Conservation (phyloP, 2,888 invertebrate species). For the Drosophila nr. medialis region DNA sequence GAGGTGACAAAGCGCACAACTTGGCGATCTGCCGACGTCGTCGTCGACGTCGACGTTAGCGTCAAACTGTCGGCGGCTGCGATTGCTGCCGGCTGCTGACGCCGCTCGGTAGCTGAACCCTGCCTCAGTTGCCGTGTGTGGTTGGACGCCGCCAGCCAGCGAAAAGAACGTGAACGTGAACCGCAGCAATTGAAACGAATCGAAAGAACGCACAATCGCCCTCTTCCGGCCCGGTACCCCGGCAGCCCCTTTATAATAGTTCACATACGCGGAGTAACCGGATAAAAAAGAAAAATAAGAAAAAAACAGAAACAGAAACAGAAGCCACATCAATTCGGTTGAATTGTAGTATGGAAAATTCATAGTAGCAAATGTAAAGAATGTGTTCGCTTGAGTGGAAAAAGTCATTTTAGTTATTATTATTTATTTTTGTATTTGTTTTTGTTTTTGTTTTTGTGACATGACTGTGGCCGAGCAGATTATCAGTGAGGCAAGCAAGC, state of each 20-base stretch:
- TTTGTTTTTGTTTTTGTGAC: slow-evolving; percentile 21
- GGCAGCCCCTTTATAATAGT: not conserved
- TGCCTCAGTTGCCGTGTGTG: slow-evolving; percentile 73
- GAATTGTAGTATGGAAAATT: slow-evolving; percentile 21
- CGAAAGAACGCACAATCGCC: slow-evolving; percentile 7
- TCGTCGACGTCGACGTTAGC: slow-evolving; percentile 7
- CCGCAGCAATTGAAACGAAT: slow-evolving; percentile 13
- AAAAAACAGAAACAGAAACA: not conserved
- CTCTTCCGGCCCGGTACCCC: slow-evolving; percentile 1
- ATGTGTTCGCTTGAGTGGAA: slow-evolving; percentile 19
- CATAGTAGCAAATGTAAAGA: slow-evolving; percentile 34
- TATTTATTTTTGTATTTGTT: slow-evolving; percentile 1
- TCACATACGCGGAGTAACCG: not conserved
- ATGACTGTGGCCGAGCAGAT: slow-evolving; percentile 17
- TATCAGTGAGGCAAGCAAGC: slow-evolving; percentile 2
- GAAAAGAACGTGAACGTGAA: slow-evolving; percentile 47
- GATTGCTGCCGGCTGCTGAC: slow-evolving; percentile 12
- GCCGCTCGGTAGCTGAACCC: slow-evolving; percentile 40
- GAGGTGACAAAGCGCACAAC: slow-evolving; percentile 69
- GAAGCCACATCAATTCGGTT: slow-evolving; percentile 10
- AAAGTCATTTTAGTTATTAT: slow-evolving; percentile 7
- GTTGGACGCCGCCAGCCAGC: slow-evolving; percentile 70
- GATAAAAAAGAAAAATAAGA: not conserved
- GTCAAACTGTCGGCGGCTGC: slow-evolving; percentile 5
- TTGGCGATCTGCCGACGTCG: slow-evolving; percentile 35